Percentiles rank a stretch among this genome's conserved stretches.
These are phyloP conservation scores for Sylvia borin DNA, from an alignment of 2,797 vertebrate genomes.

Conservation along the genomic window DNA sequence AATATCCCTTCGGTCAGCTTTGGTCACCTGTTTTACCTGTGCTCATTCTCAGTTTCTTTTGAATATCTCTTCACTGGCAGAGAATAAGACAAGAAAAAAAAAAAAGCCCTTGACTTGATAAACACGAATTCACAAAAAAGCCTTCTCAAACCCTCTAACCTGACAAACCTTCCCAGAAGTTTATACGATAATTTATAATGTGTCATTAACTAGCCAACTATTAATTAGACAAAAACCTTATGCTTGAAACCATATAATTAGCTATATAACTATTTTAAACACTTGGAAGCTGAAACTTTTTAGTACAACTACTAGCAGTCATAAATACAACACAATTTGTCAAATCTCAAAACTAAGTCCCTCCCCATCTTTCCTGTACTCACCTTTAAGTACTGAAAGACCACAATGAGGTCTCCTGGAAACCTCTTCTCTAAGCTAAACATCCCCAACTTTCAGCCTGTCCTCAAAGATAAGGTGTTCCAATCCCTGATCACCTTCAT, in stretches of 20 bases:
- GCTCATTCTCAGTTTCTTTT: not conserved
- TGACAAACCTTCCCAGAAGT: not conserved
- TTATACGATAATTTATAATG: not conserved
- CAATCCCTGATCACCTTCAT: not conserved
- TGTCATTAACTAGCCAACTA: not conserved
- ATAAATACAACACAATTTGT: not conserved
- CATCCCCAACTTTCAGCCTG: not conserved
- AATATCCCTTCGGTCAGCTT: not conserved
- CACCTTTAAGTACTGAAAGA: not conserved
- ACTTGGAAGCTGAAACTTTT: not conserved
- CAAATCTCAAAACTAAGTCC: not conserved
- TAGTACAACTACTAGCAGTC: not conserved
- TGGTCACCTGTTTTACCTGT: not conserved
- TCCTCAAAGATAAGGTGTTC: not conserved
- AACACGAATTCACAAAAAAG: fast-evolving
- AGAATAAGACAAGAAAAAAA: not conserved
- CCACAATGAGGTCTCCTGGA: no score
- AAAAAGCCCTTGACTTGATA: not conserved
- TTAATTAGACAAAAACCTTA: not conserved
- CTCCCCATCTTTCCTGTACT: not conserved
- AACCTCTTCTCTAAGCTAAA: not conserved
- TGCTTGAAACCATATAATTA: slow-evolving; percentile 2
- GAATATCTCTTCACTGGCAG: not conserved
- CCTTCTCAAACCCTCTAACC: not conserved
- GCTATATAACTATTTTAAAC: slow-evolving; percentile 11